phyloP scores from a whole-genome alignment of 30 jellyfish, hydroid and myxozoan species.

The Aurelia sp. region DNA sequence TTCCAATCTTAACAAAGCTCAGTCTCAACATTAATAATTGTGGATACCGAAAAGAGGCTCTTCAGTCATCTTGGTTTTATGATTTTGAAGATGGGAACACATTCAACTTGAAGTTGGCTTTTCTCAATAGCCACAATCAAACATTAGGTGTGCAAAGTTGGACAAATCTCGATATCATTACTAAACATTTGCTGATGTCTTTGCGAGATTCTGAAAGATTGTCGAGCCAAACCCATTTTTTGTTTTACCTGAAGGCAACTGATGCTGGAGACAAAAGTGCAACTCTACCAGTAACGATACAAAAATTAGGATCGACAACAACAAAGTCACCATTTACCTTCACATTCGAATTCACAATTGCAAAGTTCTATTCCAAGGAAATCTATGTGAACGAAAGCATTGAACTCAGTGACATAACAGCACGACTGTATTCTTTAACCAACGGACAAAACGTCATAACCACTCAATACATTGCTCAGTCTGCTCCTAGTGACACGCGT shows the following conservation, averaged over 20 bases:
- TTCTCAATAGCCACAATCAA: constrained; percentile 28
- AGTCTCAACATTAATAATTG: constrained; percentile 39
- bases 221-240: not conserved
- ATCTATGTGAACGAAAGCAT: constrained; percentile 59
- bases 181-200: constrained; percentile 32
- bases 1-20: constrained; percentile 27
- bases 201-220: constrained; percentile 60
- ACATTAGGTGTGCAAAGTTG: constrained; percentile 57
- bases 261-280: constrained; percentile 75
- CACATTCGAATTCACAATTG: constrained; percentile 51
- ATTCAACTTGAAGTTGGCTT: constrained; percentile 36
- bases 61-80: constrained; percentile 65
- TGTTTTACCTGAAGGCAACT: constrained; percentile 72
- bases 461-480: constrained; percentile 15
- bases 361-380: not conserved
- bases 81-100: constrained; percentile 94
- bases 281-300: constrained; percentile 30
- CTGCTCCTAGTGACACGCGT: constrained; percentile 48
- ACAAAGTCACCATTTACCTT: constrained; percentile 72
- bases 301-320: constrained; percentile 17
- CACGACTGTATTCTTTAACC: constrained; percentile 31
- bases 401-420: constrained; percentile 43
- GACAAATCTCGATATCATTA: constrained; percentile 50
- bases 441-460: constrained; percentile 38
- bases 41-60: constrained; percentile 64